Evolutionary conservation across 2,888 invertebrate species (phyloP), one percentile per base, ranked within the genome.

Genomic region (Omphaloscelis lunosa): DNA sequence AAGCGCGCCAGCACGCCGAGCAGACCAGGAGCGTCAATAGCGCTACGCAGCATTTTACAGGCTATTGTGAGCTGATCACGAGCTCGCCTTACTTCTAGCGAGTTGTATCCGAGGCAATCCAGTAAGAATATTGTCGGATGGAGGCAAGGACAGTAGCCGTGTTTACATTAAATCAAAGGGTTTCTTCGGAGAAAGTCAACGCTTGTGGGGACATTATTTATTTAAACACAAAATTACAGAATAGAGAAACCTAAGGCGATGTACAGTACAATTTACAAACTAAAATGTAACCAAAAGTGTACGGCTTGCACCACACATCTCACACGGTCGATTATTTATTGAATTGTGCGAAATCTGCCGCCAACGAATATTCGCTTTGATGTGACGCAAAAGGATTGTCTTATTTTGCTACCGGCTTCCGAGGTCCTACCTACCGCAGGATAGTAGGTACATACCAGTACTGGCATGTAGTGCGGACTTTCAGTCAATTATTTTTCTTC

Each of bases 271-370:
- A 15, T 58, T 58, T 7, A 27, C 27, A 27, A 58, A 27, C 6
- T 56, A 15, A 27, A 27, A 27, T 56, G 56, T 56, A 12, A 15
- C 5, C 6, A 15, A 20, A 70, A 73, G 39, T 51, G n/a, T 68
- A n/a, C 5, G 23, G 23, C 69, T 88, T 85, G 75, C 9, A 51
- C 89, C 87, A 80, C 34, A 73, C 79, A 67, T 83, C 74, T 85
- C 86, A 84, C 85, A 78, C 86, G 84, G 85, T 78, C 90, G 90
- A 91, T 90, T 92, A 93, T 93, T 93, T 93, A 93, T 93, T 92
- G 93, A 92, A 92, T 92, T 89, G 89, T 89, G 89, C 87, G 89
- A 91, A 91, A 92, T 90, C 89, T 92, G 88, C 88, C 89, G 82
- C 80, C 85, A 82, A 85, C 89, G 89, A 86, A 88, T 83, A 89